These are phyloP conservation scores for Heliconius aoede DNA, from an alignment of 2,888 invertebrate species.

Conservation along the genomic window DNA sequence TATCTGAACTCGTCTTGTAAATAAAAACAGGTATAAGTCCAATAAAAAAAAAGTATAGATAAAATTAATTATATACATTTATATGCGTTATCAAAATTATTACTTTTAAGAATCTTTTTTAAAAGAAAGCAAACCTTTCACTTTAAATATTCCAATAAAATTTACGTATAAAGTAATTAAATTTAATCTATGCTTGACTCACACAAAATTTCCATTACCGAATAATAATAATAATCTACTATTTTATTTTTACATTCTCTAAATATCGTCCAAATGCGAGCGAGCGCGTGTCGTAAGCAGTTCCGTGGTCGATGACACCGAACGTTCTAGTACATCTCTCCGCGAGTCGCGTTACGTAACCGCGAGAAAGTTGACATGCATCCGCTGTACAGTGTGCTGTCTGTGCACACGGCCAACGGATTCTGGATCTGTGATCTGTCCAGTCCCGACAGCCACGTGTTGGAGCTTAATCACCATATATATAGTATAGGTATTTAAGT, in stretches of 20 bases:
- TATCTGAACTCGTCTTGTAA: neutral
- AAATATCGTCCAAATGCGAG: constrained; percentile 50
- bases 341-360: constrained; percentile 70
- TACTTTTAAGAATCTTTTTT: neutral
- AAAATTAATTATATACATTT: neutral
- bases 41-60: neutral
- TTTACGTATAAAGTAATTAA: constrained; percentile 5
- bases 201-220: constrained; percentile 15
- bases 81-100: neutral
- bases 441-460: constrained; percentile 40
- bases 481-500: neutral
- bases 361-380: constrained; percentile 82
- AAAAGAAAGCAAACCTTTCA: constrained; percentile 18
- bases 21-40: constrained; percentile 4
- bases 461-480: neutral
- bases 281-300: constrained; percentile 75
- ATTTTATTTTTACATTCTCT: constrained; percentile 32
- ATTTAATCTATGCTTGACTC: constrained; percentile 8
- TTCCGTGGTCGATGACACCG: constrained; percentile 82
- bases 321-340: constrained; percentile 81
- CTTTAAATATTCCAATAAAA: neutral
- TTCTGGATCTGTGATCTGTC: neutral
- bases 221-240: constrained; percentile 1
- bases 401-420: constrained; percentile 24
- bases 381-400: constrained; percentile 45